Conservation (phyloP, 2,113 vertebrate species). For the Nycticorax nycticorax region DNA sequence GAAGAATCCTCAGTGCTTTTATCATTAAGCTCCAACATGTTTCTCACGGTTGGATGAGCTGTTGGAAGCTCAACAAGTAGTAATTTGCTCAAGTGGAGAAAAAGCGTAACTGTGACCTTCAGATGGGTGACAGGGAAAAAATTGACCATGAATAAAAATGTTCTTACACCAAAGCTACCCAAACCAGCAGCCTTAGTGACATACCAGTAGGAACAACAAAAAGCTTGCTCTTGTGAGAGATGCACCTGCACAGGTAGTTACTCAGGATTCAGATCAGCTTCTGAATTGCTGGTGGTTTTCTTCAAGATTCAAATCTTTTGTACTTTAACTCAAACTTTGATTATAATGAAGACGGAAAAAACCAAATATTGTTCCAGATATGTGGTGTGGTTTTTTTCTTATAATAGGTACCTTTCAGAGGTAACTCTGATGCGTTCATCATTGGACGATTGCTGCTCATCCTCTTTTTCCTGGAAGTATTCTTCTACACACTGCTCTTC, state of each 20-base stretch:
- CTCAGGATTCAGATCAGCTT: neutral
- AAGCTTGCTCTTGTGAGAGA: neutral
- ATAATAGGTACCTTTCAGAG: constrained; percentile 83
- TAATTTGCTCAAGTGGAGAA: neutral
- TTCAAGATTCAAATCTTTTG: neutral
- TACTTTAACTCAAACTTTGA: neutral
- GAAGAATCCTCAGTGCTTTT: neutral
- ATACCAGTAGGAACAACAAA: neutral
- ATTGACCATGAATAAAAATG: neutral
- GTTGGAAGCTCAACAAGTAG: neutral
- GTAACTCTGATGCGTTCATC: constrained; percentile 94
- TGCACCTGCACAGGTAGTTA: neutral
- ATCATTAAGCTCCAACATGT: neutral
- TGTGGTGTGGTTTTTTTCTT: neutral
- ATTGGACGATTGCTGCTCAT: constrained; percentile 91
- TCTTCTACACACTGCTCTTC: constrained; percentile 96
- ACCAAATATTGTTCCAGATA: neutral
- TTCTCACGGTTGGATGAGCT: neutral
- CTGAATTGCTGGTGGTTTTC: neutral
- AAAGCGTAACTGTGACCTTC: neutral
- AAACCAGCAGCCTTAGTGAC: neutral
- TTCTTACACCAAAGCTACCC: neutral
- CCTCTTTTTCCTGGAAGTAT: constrained; percentile 93
- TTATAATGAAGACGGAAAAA: neutral
- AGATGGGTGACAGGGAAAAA: neutral